A percentile compares a stretch with the other conserved stretches of the same genome.
These are phyloP conservation scores for Zosterops lateralis DNA, from an alignment of 2,113 vertebrate species.

Conservation along the genomic window DNA sequence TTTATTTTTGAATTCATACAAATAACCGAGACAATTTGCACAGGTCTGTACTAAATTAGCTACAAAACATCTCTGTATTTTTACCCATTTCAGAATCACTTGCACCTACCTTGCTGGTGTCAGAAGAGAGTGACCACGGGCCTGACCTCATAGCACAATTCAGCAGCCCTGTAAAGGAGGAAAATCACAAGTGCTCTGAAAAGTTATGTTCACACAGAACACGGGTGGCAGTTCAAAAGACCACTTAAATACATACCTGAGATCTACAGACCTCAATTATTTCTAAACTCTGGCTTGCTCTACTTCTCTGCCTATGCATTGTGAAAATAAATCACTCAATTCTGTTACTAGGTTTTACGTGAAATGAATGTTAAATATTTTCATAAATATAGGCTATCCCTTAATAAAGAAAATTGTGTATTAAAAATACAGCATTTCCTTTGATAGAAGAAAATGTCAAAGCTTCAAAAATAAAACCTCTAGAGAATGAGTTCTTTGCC, in stretches of 20 bases:
- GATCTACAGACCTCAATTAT: conserved; percentile 30
- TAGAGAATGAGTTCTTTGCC: conserved; percentile 14
- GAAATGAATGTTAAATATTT: conserved; percentile 34
- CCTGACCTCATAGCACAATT: conserved; percentile 9
- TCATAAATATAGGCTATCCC: background rate
- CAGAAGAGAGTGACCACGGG: background rate
- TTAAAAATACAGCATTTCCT: conserved; percentile 2
- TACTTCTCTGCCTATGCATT: conserved; percentile 3
- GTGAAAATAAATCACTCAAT: conserved; percentile 7
- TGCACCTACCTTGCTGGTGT: background rate
- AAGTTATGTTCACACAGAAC: conserved; percentile 11
- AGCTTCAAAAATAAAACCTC: conserved; percentile 18
- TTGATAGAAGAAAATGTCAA: background rate
- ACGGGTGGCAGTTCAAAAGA: conserved; percentile 37
- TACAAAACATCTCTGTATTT: background rate
- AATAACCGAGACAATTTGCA: background rate
- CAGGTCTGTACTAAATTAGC: background rate
- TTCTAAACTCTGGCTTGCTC: conserved; percentile 12
- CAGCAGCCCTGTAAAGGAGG: background rate
- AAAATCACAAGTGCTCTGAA: conserved; percentile 44
- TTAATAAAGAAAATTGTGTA: background rate
- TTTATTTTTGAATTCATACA: conserved; percentile 27
- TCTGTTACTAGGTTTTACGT: background rate
- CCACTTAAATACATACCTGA: conserved; percentile 26
- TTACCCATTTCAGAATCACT: conserved; percentile 7